Evolutionary conservation across 1,140 invertebrate species (phyloP).

Genomic region (Apolygus lucorum): DNA sequence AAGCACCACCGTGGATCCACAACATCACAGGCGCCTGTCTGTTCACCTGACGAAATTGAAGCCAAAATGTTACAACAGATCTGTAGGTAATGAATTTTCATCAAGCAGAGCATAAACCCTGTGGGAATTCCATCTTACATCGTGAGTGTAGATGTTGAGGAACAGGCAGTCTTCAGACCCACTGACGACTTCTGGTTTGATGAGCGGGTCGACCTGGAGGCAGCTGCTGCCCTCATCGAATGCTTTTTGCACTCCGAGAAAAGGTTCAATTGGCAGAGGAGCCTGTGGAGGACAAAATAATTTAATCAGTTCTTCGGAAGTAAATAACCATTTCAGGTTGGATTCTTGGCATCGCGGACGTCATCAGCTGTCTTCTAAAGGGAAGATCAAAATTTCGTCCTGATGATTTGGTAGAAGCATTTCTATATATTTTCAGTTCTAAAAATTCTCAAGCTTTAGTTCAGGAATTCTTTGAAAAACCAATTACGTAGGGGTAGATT

Average conservation of each 20-base stretch:
- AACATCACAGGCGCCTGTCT: slow-evolving; percentile 51
- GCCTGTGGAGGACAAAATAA: no score
- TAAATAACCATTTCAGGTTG: no score
- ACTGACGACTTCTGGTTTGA: slow-evolving; percentile 5
- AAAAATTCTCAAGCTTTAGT: no score
- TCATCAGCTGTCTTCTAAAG: no score
- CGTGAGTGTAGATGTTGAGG: slow-evolving; percentile 29
- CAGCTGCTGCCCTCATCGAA: neutral
- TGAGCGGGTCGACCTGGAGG: slow-evolving; percentile 15
- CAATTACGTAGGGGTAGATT: no score
- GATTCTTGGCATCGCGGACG: no score
- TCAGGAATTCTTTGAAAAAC: no score
- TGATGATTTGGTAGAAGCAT: no score
- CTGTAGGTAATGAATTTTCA: neutral
- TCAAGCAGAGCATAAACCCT: neutral
- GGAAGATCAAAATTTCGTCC: no score
- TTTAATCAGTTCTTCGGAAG: no score
- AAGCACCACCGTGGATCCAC: slow-evolving; percentile 57
- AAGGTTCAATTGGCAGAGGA: neutral
- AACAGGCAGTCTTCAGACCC: slow-evolving; percentile 31
- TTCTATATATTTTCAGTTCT: no score
- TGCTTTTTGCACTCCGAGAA: neutral
- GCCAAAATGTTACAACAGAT: neutral
- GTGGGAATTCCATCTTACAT: slow-evolving; percentile 23
- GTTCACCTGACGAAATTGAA: neutral